Evolutionary conservation across 2,888 invertebrate species (phyloP).

Genomic region (Elysia crispata): DNA sequence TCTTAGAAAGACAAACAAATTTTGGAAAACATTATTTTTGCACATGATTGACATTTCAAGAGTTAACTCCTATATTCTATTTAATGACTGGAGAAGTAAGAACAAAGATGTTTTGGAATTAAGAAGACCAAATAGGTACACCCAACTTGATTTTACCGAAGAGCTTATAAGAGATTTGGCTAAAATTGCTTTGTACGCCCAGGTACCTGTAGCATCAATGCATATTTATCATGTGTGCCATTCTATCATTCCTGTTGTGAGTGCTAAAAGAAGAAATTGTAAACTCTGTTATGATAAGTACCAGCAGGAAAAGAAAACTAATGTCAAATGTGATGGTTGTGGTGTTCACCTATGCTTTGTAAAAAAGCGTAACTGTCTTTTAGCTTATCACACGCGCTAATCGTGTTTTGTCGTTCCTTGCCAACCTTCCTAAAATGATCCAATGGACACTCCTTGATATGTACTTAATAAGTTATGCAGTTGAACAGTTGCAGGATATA

Average conservation of each 20-base stretch:
- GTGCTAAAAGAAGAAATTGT: neutral
- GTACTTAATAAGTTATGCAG: no score
- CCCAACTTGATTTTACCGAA: constrained; percentile 26
- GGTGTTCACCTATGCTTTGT: neutral
- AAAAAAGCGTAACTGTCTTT: no score
- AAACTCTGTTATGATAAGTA: no score
- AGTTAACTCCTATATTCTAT: constrained; percentile 35
- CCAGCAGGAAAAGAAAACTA: neutral
- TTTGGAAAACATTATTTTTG: constrained; percentile 41
- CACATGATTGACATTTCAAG: constrained; percentile 32
- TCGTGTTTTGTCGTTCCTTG: no score
- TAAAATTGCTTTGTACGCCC: neutral
- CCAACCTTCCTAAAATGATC: no score
- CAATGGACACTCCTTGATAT: no score
- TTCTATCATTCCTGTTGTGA: neutral
- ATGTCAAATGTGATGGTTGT: neutral
- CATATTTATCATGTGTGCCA: neutral
- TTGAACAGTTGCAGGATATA: no score
- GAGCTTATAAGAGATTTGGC: constrained; percentile 26
- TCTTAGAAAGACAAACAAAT: constrained; percentile 21
- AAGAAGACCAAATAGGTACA: constrained; percentile 12
- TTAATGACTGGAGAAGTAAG: constrained; percentile 9
- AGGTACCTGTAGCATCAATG: neutral
- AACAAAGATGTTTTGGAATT: neutral
- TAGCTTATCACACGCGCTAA: no score